A percentile compares a stretch with the other conserved stretches of the same genome.
Conservation (phyloP, 2,113 vertebrate genomes). For the Neodon shergylaensis region DNA sequence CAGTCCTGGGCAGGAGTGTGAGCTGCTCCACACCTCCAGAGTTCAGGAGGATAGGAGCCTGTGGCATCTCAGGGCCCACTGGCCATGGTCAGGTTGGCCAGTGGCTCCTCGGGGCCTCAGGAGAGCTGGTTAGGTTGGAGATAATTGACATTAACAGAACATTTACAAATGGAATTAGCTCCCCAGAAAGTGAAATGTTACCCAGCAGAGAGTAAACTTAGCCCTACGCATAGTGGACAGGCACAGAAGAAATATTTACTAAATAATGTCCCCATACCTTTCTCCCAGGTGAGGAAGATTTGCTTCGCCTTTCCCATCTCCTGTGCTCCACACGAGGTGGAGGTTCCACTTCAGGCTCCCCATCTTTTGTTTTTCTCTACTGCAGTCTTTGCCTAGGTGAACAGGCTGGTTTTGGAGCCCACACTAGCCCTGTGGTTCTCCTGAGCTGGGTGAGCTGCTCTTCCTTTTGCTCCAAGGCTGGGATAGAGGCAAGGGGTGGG, state of each 20-base stretch:
- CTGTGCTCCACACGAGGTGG: accelerated
- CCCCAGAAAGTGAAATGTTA: not conserved
- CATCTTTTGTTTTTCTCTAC: not conserved
- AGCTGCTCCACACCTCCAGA: not conserved
- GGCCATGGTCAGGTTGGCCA: not conserved
- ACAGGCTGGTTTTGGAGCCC: not conserved
- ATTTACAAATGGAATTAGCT: not conserved
- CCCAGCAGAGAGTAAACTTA: not conserved
- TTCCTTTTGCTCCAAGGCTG: not conserved
- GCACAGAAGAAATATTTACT: not conserved
- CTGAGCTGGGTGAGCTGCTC: not conserved
- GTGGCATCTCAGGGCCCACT: not conserved
- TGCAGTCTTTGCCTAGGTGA: not conserved
- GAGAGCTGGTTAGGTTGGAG: not conserved
- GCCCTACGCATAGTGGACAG: not conserved
- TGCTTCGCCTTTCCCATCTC: not conserved
- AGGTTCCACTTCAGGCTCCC: not conserved
- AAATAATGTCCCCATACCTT: not conserved
- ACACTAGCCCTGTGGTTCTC: not conserved
- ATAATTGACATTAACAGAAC: not conserved
- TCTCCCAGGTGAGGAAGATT: not conserved
- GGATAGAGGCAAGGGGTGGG: not conserved
- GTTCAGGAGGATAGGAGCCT: not conserved
- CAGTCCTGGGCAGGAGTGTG: not conserved
- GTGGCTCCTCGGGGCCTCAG: not conserved